phyloP scores from a whole-genome alignment of 2,113 vertebrate genomes.

The Upupa epops region DNA sequence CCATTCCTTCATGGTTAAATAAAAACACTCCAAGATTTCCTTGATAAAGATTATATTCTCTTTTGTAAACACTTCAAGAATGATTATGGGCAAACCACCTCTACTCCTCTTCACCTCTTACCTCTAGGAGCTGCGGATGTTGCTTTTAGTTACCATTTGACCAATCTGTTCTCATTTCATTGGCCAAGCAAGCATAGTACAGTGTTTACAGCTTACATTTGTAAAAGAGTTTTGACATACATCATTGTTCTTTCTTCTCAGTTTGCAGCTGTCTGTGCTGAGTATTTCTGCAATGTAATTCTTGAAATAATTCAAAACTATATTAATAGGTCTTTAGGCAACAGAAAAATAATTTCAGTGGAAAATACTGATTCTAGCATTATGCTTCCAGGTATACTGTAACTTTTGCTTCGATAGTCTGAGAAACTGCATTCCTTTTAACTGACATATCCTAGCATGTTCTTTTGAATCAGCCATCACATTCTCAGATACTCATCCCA shows the following conservation, averaged over 20 bases:
- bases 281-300: not conserved
- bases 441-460: not conserved
- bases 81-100: not conserved
- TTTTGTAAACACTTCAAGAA: not conserved
- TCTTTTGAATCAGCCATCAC: not conserved
- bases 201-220: not conserved
- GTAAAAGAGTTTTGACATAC: not conserved
- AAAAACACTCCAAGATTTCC: not conserved
- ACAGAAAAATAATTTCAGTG: not conserved
- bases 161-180: not conserved
- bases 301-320: constrained; percentile 13
- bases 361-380: not conserved
- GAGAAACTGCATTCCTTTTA: not conserved
- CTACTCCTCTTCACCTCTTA: not conserved
- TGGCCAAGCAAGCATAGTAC: not conserved
- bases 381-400: not conserved
- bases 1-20: not conserved
- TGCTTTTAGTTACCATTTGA: not conserved
- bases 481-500: not conserved
- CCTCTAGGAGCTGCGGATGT: not conserved
- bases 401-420: not conserved
- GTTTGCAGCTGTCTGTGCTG: not conserved
- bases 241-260: not conserved
- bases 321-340: not conserved
- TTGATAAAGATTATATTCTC: not conserved